phyloP scores from a whole-genome alignment of 1,140 invertebrate species.

The Meloidogyne exigua region DNA sequence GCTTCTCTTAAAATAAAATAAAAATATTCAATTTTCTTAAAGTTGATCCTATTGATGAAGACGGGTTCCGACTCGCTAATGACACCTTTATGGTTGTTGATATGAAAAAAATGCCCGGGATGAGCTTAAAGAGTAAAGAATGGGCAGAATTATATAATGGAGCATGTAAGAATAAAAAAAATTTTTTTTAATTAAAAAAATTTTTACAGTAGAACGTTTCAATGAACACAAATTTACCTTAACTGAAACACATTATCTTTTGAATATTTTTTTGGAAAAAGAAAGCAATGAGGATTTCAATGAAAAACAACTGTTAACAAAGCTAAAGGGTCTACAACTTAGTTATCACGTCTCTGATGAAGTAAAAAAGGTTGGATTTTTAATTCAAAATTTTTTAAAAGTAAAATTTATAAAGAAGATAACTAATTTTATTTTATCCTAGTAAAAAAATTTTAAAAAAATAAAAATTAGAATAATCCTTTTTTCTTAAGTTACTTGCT shows the following conservation, averaged over 20 bases:
- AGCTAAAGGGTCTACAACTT: no score
- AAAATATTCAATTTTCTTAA: not conserved
- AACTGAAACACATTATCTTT: conserved; percentile 1
- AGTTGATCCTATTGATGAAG: not conserved
- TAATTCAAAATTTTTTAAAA: no score
- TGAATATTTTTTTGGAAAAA: not conserved
- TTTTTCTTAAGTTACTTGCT: no score
- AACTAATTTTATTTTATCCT: no score
- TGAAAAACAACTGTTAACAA: no score
- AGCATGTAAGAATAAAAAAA: not conserved
- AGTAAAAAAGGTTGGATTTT: no score
- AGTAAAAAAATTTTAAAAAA: no score
- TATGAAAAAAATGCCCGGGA: not conserved
- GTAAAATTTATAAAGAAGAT: no score
- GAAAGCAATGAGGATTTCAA: not conserved
- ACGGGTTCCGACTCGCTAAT: not conserved
- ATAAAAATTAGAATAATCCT: no score
- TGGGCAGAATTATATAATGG: not conserved
- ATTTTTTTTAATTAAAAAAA: not conserved
- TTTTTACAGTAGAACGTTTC: not conserved
- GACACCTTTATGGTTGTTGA: not conserved
- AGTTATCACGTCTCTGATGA: no score
- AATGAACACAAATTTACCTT: not conserved
- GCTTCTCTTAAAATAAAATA: no score
- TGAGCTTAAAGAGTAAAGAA: not conserved